Percentiles rank a stretch among this genome's conserved stretches.
Evolutionary conservation across 2,888 invertebrate species (phyloP).

Genomic region (Caprella mutica): DNA sequence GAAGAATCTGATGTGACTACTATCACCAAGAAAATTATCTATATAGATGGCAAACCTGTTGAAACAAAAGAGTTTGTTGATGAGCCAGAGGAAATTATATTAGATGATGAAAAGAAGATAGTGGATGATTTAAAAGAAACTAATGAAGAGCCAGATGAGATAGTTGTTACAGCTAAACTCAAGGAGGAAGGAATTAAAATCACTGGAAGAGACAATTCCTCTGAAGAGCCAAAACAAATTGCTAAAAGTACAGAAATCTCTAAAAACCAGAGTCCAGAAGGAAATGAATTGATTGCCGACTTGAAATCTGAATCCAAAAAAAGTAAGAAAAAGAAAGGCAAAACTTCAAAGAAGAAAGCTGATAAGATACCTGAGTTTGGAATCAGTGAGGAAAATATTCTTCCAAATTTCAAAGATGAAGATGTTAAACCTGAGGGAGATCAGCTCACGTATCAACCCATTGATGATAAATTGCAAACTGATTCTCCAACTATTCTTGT

Average conservation of each 20-base stretch:
- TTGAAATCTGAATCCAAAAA: no score
- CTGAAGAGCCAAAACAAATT: neutral
- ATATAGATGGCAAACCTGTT: conserved; percentile 21
- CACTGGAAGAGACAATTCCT: neutral
- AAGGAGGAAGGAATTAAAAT: neutral
- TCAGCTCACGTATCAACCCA: neutral
- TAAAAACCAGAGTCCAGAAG: no score
- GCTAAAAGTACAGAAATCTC: neutral
- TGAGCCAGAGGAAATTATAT: conserved; percentile 7
- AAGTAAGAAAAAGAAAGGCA: no score
- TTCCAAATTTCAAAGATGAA: neutral
- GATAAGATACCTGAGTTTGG: neutral
- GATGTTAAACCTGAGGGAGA: neutral
- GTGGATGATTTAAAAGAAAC: neutral
- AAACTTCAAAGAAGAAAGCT: no score
- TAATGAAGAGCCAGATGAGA: neutral
- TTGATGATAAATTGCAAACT: neutral
- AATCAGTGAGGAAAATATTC: neutral
- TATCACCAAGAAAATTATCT: conserved; percentile 9
- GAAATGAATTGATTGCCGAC: no score
- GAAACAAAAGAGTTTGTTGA: conserved; percentile 16
- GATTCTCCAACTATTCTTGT: neutral
- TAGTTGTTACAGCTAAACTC: neutral
- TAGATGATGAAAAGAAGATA: neutral
- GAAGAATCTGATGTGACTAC: conserved; percentile 12